A percentile compares a stretch with the other conserved stretches of the same genome.
Conservation (phyloP, 23 tunicate species). For the Trididemnum miniatum region DNA sequence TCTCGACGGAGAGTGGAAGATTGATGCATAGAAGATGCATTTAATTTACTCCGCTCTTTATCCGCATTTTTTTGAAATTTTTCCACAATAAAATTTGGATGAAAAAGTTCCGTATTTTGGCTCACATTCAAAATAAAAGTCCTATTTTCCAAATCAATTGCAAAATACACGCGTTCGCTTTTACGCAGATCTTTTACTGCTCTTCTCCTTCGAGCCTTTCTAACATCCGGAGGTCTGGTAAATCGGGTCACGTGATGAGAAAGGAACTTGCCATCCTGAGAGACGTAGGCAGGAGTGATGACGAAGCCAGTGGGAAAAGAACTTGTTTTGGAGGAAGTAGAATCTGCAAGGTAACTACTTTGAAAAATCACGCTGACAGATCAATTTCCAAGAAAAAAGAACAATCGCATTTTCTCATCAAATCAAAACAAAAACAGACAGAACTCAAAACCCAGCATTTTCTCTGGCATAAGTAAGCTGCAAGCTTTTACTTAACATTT, state of each 20-base stretch:
- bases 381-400: too few species aligned
- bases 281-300: conserved; percentile 42
- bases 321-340: too few species aligned
- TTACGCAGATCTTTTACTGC: not conserved
- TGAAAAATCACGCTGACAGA: too few species aligned
- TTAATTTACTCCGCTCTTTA: not conserved
- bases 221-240: not conserved
- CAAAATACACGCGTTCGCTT: not conserved
- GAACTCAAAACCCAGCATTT: too few species aligned
- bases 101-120: conserved; percentile 48
- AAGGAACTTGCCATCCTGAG: conserved; percentile 44
- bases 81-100: conserved; percentile 63
- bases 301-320: not conserved
- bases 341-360: too few species aligned
- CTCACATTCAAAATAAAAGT: conserved; percentile 53
- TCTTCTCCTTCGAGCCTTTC: not conserved
- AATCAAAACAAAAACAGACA: too few species aligned
- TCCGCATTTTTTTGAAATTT: conserved; percentile 13
- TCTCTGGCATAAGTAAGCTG: too few species aligned
- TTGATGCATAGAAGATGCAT: not conserved
- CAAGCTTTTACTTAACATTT: too few species aligned
- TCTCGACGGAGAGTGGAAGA: conserved; percentile 44
- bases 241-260: conserved; percentile 42
- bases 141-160: conserved; percentile 9
- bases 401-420: too few species aligned